These are phyloP conservation scores for Brienomyrus brachyistius DNA, from an alignment of 2,113 vertebrate species.

Conservation along the genomic window DNA sequence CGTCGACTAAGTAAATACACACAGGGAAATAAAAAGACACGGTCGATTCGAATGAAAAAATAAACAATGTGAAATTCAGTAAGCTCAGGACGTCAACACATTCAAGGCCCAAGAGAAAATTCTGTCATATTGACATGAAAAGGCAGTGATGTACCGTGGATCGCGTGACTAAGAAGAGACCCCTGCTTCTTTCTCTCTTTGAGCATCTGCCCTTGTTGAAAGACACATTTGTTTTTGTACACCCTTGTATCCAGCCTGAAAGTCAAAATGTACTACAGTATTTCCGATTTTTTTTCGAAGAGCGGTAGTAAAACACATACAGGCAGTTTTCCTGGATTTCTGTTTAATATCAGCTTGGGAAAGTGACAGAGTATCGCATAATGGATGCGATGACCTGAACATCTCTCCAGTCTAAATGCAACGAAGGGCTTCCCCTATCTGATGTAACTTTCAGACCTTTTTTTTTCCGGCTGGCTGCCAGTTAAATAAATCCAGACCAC, in stretches of 20 bases:
- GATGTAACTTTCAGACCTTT: conserved; percentile 7
- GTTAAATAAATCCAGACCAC: background rate
- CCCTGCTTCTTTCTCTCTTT: background rate
- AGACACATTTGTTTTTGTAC: conserved; percentile 4
- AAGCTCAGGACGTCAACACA: background rate
- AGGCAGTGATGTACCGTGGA: background rate
- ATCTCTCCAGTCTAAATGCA: background rate
- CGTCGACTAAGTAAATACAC: background rate
- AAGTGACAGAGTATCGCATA: background rate
- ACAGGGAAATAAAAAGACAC: background rate
- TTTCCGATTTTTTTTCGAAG: background rate
- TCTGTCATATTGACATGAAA: conserved; percentile 8
- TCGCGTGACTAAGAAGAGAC: background rate
- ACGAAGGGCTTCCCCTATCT: background rate
- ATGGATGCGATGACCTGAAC: background rate
- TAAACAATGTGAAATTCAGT: conserved; percentile 1
- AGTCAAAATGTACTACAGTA: background rate
- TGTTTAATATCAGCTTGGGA: background rate
- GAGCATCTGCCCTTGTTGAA: background rate
- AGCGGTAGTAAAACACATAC: background rate
- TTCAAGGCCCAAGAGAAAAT: background rate
- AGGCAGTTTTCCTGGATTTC: background rate
- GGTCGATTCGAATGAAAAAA: background rate
- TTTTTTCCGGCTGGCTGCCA: background rate
- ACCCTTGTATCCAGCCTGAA: background rate